These are phyloP conservation scores for Aegypius monachus DNA, from an alignment of 2,113 vertebrate species.

Conservation along the genomic window DNA sequence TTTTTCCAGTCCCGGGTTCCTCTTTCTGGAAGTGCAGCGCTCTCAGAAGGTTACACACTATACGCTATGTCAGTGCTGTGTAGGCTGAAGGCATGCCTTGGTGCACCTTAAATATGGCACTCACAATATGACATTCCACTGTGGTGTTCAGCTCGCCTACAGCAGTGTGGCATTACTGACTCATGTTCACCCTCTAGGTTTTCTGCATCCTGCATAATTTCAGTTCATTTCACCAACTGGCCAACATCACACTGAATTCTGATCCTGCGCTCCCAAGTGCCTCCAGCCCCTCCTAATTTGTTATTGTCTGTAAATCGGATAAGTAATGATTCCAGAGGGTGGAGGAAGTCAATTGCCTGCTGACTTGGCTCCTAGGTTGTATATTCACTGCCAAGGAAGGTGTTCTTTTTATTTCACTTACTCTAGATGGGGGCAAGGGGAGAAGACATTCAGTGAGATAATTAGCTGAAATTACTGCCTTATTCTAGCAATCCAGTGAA, in stretches of 20 bases:
- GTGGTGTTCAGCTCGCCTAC: not conserved
- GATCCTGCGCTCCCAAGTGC: not conserved
- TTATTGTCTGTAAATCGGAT: not conserved
- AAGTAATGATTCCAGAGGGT: not conserved
- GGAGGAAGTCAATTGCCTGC: not conserved
- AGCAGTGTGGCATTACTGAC: not conserved
- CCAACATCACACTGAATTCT: not conserved
- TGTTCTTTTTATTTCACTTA: not conserved
- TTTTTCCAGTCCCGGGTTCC: accelerated
- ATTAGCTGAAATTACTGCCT: not conserved
- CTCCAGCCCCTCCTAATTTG: not conserved
- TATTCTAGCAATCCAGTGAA: not conserved
- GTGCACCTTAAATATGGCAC: not conserved
- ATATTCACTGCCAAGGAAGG: not conserved
- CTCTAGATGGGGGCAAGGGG: not conserved
- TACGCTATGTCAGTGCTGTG: not conserved
- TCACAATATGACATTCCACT: not conserved
- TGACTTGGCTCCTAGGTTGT: not conserved
- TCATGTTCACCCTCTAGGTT: not conserved
- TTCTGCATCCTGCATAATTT: not conserved
- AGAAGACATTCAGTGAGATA: not conserved
- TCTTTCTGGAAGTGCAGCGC: not conserved
- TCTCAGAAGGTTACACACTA: not conserved
- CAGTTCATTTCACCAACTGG: not conserved
- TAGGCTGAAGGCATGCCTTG: not conserved